Conservation (phyloP, 2,797 vertebrate species). For the Catostomus latipinnis region DNA sequence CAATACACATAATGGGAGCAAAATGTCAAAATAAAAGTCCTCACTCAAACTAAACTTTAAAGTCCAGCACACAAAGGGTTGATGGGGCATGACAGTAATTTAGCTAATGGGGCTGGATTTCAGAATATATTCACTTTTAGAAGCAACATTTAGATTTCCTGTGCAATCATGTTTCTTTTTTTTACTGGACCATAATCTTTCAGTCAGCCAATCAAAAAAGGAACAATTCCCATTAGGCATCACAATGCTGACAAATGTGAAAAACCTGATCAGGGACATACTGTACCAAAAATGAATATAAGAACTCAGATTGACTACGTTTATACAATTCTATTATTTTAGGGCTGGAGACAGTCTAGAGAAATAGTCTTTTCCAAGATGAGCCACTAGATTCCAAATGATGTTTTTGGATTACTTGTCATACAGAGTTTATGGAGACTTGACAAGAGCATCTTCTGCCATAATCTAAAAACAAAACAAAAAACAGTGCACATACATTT, state of each 20-base stretch:
- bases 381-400: neutral
- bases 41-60: no score
- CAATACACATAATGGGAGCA: no score
- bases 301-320: neutral
- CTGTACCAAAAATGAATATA: neutral
- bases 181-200: no score
- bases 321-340: neutral
- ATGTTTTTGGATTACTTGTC: neutral
- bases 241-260: constrained; percentile 4
- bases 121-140: no score
- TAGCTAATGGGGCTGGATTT: no score
- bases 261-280: neutral
- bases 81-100: no score
- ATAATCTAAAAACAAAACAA: neutral
- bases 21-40: no score
- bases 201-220: constrained; percentile 10
- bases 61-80: no score
- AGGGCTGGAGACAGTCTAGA: neutral
- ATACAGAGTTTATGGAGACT: neutral
- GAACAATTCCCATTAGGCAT: neutral
- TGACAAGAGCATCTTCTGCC: no score
- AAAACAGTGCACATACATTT: neutral
- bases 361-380: constrained; percentile 7
- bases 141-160: no score
- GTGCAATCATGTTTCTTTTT: no score